These are phyloP conservation scores for Drosophila hamatofila DNA, from an alignment of 2,888 invertebrate genomes.

Conservation along the genomic window DNA sequence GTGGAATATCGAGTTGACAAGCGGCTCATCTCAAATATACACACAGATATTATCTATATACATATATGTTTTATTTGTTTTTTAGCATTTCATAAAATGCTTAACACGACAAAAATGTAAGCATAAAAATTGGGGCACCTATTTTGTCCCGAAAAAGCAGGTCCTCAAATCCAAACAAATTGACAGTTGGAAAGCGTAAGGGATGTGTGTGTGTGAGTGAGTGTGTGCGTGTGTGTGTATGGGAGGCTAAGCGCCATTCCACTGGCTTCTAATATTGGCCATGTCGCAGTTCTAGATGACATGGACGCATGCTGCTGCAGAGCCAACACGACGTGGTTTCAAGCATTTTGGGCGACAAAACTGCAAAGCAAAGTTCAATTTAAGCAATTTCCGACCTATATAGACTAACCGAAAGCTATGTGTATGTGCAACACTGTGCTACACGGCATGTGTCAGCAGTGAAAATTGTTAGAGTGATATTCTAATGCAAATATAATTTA, in stretches of 20 bases:
- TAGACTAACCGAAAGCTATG: background rate
- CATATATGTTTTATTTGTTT: constrained; percentile 7
- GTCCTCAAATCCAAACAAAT: constrained; percentile 41
- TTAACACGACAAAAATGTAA: constrained; percentile 33
- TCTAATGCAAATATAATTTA: background rate
- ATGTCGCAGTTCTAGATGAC: constrained; percentile 37
- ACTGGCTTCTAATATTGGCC: constrained; percentile 42
- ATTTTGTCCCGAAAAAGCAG: constrained; percentile 39
- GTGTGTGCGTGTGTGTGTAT: background rate
- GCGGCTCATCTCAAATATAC: constrained; percentile 1
- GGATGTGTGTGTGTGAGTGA: constrained; percentile 1
- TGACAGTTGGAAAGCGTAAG: constrained; percentile 47
- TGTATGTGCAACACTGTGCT: constrained; percentile 6
- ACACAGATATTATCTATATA: background rate
- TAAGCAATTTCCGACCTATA: constrained; percentile 21
- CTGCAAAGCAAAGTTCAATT: constrained; percentile 39
- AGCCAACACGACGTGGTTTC: constrained; percentile 1
- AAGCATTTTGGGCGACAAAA: constrained; percentile 22
- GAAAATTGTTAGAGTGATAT: background rate
- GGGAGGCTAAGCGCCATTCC: constrained; percentile 4
- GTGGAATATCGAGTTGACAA: constrained; percentile 67
- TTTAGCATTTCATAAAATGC: constrained; percentile 59
- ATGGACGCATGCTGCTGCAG: constrained; percentile 26
- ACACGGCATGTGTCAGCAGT: background rate
- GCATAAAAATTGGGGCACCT: constrained; percentile 31